These are phyloP conservation scores for Cataglyphis cursor DNA, from an alignment of 2,888 invertebrate species.

Conservation along the genomic window DNA sequence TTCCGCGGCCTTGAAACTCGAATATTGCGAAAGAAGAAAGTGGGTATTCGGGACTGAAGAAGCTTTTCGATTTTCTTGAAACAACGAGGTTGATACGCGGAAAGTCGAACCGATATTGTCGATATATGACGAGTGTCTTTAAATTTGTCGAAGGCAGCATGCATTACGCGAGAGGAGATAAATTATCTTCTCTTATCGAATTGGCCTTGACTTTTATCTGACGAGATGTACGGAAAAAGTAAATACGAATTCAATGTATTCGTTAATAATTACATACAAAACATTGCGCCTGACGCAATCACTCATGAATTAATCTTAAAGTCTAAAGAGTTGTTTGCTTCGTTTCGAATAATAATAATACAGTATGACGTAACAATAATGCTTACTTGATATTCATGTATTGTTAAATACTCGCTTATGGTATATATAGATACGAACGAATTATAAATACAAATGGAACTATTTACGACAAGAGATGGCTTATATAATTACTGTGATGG, in stretches of 20 bases:
- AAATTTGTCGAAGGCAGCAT: background rate
- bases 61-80: background rate
- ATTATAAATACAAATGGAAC: background rate
- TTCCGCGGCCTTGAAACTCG: constrained; percentile 46
- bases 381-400: background rate
- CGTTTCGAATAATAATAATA: background rate
- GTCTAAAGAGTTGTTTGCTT: constrained; percentile 9
- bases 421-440: background rate
- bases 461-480: background rate
- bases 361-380: no score
- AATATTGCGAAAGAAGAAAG: constrained; percentile 16
- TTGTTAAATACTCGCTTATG: background rate
- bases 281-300: background rate
- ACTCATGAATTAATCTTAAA: background rate
- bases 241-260: constrained; percentile 9
- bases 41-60: background rate
- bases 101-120: background rate
- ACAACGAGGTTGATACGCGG: background rate
- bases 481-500: no score
- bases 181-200: constrained; percentile 5
- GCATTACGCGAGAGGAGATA: constrained; percentile 9
- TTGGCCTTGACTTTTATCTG: background rate
- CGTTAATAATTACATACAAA: background rate
- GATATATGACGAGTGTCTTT: background rate
- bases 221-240: background rate